Base-by-base conservation (phyloP, 1,140 invertebrate genomes). In the Anoplolepis gracilipes region DNA sequence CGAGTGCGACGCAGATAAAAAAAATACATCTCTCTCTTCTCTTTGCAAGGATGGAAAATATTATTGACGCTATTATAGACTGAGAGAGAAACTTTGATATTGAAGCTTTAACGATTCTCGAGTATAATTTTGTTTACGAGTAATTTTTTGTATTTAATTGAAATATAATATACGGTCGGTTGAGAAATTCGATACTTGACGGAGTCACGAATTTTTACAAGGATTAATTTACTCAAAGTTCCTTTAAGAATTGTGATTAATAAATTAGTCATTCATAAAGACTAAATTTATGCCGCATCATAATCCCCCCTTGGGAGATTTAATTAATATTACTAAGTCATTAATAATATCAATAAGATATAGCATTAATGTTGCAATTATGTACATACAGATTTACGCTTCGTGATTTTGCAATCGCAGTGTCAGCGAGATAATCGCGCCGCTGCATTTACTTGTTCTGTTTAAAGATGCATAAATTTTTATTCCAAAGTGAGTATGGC, bases 341-440 rank as follows among this genome's bases (percentile, higher is more conserved):
- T 81, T 72, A 81, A 42, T 81, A 59, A 70, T 72, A 72, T 81
- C 53, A 42, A 72, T 57, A 30, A 81, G 49, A 70, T 59, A 25
- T 30, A 22, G 13, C 25, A 28, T 59, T 42, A 55, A 61, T 46
- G n/a, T 53, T 30, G 36, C 36, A 46, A 82, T 73, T 42, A 19
- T 16, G n/a, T 6, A 33, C 7, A 33, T 6, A 33, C 7, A 33
- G 53, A 72, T 59, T 72, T 53, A 19, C 28, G 28, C 28, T 1
- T 19, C 28, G 46, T 36, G 46, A 33, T 57, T 72, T 81, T 30
- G 65, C 33, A 72, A 72, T 72, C 65, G 49, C 30, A 72, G 30
- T 33, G 67, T 59, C 16, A 33, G 36, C 53, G 36, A 36, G 65
- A 82, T 57, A 72, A 82, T 82, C 53, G 42, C 7, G 42, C 0